Base-by-base conservation (phyloP, 2,797 vertebrate species). In the Sebastes kiyomatsui region DNA sequence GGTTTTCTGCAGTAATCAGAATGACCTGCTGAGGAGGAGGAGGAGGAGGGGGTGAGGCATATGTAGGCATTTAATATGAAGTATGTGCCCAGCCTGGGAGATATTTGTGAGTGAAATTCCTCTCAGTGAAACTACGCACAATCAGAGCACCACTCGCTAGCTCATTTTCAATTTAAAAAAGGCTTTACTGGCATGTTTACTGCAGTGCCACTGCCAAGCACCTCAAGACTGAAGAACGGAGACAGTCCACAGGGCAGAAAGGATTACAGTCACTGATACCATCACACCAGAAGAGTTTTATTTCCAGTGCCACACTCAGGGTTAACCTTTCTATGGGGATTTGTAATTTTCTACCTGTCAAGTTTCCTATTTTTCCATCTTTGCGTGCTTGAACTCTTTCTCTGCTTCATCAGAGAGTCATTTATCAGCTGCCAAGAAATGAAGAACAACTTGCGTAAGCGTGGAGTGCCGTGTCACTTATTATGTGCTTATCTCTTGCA, bases 1-100 rank as follows among this genome's bases (percentile, higher is more conserved):
- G 27, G 22, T 70, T 91, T 87, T 87, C 80, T 84, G 85, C 87
- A 67, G 88, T 85, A 84, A 90, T 90, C 84, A 87, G 61, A 90
- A 90, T 91, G 86, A 92, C 89, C 90, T 77, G 89, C 79, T 76
- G 65, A 61, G 22, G 14, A 6, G 25, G n/a, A 20, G 28, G 32
- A 1, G 20, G 55, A 0, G 25, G 22, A 11, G 30, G 5, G 16
- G 54, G 1, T 4, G 52, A 54, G 54, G 35, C 79, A 87, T 78
- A 80, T 87, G 82, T 81, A 88, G 79, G 74, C 23, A n/a, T 77
- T 79, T 77, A 56, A 67, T 85, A 80, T 80, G 52, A 81, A 81
- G 54, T 84, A 69, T 77, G 28, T 81, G 61, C 67, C 42, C 79
- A 76, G 74, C 33, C 72, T 67, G 69, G 60, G 67, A 86, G 67